Percentiles rank a stretch among this genome's conserved stretches.
These are phyloP conservation scores for Tenthredo scrophulariae DNA, from an alignment of 2,888 invertebrate genomes.

Conservation along the genomic window DNA sequence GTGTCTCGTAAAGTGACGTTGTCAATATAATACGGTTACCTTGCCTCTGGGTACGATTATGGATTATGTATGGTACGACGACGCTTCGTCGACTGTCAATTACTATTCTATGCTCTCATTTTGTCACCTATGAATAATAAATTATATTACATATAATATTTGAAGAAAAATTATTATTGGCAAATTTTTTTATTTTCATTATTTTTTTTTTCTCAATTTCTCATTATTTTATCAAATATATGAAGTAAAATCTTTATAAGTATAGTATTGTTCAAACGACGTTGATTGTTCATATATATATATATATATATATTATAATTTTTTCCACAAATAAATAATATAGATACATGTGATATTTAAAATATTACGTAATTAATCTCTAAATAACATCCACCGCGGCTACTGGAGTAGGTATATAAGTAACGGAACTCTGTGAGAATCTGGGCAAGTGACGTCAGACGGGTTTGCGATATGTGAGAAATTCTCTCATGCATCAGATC, in stretches of 20 bases:
- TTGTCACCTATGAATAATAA: background rate
- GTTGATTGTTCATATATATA: too few relatives aligned
- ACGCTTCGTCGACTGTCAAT: conserved; percentile 14
- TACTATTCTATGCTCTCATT: conserved; percentile 3
- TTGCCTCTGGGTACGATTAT: background rate
- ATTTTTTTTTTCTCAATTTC: too few relatives aligned
- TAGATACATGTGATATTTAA: too few relatives aligned
- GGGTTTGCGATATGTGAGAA: background rate
- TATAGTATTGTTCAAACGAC: too few relatives aligned
- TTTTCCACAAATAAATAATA: too few relatives aligned
- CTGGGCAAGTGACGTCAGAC: background rate
- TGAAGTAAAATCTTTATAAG: too few relatives aligned
- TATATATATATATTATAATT: too few relatives aligned
- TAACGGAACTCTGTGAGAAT: background rate
- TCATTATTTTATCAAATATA: too few relatives aligned
- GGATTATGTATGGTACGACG: background rate
- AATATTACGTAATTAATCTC: background rate
- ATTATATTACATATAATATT: background rate
- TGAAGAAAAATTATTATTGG: too few relatives aligned
- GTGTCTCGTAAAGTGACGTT: background rate
- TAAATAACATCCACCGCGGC: too few relatives aligned
- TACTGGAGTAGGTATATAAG: background rate
- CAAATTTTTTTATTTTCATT: too few relatives aligned
- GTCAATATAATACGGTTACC: conserved; percentile 28
- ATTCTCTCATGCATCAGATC: background rate